Evolutionary conservation across 2,888 invertebrate genomes (phyloP), one percentile per base, ranked within the genome.

Genomic region (Dioctria rufipes): DNA sequence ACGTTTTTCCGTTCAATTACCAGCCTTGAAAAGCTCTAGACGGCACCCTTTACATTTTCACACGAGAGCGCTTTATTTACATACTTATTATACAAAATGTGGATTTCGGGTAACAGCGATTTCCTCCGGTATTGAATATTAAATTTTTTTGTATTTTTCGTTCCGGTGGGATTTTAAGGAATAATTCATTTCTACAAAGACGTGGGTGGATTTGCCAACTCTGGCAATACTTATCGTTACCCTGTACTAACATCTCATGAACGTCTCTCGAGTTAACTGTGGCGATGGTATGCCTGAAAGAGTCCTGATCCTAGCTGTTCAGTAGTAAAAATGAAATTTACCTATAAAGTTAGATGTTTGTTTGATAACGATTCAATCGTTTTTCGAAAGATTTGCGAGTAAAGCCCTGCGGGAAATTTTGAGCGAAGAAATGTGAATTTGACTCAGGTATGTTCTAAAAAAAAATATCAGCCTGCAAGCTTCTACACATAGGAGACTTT

Each of bases 1-100:
- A 77, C 63, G n/a, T 58, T 73, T 49, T 63, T 61, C 43, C 63
- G 77, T 77, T 77, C 77, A 77, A 77, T 77, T 77, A 77, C 77
- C 77, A 58, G 11, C 11, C 25, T 61, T 43, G 77, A 37, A 25
- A 61, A 37, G 37, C 43, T 60, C 63, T 77, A 63, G 63, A 58
- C 9, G 25, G 13, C 43, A 69, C 51, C 60, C 43, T 60, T 13
- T 42, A 13, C 13, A n/a, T 25, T 63, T 77, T 77, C 63, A 46
- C 77, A 39, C 63, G 77, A 49, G 77, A 49, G 49, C 49, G 3
- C 77, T 77, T 77, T 77, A 77, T 77, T 77, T 77, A 63, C 63
- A 77, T 77, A 25, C 25, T 25, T 25, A 61, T 77, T 49, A 63
- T 61, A 46, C 63, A 63, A 63, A 77, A 77, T 25, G 46, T 43